Base-by-base conservation (phyloP, 1,140 invertebrate genomes). In the Proales similis region DNA sequence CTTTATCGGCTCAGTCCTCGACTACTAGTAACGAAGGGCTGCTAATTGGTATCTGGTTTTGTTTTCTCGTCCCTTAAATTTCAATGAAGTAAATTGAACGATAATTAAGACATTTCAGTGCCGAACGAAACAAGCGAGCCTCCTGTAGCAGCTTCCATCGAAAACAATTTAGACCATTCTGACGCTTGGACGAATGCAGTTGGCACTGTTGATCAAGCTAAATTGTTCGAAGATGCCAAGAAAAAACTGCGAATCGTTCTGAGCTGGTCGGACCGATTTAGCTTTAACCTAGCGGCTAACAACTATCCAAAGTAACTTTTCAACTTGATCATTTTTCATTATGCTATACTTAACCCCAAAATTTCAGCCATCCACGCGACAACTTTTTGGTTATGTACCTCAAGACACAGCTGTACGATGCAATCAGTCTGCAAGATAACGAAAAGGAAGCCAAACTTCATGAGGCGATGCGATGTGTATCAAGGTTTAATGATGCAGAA, bases 201-300 rank as follows among this genome's bases (percentile, higher is more conserved):
- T n/a, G n/a, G 77, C 39, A 83, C 83, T 65, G 69, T 84, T 1
- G 82, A 84, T 65, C 67, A 79, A 2, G 84, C 78, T 63, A 67
- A 71, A 48, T 80, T 83, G 20, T 91, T 92, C 70, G 76, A 81
- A 48, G 87, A 89, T 76, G 87, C 91, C 29, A 94, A 95, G 74
- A 83, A 87, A 64, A 94, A 95, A 72, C 78, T 98, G 32, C 81
- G 92, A 36, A 81, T 88, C 63, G 91, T 96, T 26, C 79, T 98
- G 3, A 90, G 88, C 64, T 86, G 84, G 43, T 70, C 70, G 17
- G 76, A 77, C 48, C 68, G 71, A 39, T 17, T 53, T 22, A 14
- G 11, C 24, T 48, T 29, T 39, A 38, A 48, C 65, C 26, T 48
- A 17, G 29, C 63, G 65, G 60, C 63, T 62, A 20, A 66, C 66